phyloP scores from a whole-genome alignment of 1,140 invertebrate genomes.

The Chironomus striatipennis region DNA sequence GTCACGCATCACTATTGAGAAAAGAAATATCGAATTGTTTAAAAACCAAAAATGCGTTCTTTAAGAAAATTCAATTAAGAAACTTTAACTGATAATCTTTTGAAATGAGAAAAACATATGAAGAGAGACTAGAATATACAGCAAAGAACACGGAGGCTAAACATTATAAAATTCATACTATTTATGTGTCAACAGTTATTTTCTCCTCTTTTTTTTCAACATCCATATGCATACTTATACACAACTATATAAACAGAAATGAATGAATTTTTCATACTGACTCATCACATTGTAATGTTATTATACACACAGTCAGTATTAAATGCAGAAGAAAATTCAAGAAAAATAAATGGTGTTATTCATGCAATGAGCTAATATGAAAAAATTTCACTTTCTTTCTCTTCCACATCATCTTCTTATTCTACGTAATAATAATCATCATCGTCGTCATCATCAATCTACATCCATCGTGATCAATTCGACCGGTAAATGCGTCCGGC shows the following conservation, averaged over 20 bases:
- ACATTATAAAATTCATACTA: neutral
- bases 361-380: neutral
- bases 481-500: constrained; percentile 19
- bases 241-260: too few relatives aligned
- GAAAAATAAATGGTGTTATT: neutral
- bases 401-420: constrained; percentile 19
- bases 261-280: neutral
- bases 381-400: neutral
- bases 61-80: too few relatives aligned
- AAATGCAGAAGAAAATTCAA: neutral
- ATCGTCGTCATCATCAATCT: neutral
- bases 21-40: too few relatives aligned
- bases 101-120: neutral
- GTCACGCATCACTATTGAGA: too few relatives aligned
- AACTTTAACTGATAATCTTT: too few relatives aligned
- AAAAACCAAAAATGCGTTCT: too few relatives aligned
- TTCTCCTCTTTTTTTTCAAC: neutral
- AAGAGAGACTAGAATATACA: neutral
- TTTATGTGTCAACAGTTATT: constrained; percentile 22
- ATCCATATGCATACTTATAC: too few relatives aligned
- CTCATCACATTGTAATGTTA: neutral
- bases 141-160: neutral
- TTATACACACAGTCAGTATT: neutral
- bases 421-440: neutral
- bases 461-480: neutral